A percentile compares a stretch with the other conserved stretches of the same genome.
These are phyloP conservation scores for Antechinus flavipes DNA, from an alignment of 2,113 vertebrate genomes.

Conservation along the genomic window DNA sequence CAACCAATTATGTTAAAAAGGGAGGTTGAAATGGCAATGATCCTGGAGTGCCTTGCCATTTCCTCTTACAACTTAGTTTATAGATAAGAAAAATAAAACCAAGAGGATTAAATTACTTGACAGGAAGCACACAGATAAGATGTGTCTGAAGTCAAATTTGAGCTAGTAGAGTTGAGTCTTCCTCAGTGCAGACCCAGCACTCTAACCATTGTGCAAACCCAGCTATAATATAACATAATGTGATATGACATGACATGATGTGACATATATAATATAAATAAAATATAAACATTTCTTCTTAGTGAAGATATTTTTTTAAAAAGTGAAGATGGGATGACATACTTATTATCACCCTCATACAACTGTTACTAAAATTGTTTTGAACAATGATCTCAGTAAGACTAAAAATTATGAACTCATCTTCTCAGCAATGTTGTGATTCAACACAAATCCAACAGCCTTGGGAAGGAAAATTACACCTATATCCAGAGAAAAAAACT, in stretches of 20 bases:
- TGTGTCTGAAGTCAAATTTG: background rate
- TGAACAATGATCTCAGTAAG: background rate
- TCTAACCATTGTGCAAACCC: background rate
- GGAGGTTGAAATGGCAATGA: background rate
- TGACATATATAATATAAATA: too few relatives aligned
- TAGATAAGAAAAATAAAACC: background rate
- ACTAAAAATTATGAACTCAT: too few relatives aligned
- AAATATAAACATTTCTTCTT: background rate
- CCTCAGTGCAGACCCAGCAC: background rate
- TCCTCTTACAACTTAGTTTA: background rate
- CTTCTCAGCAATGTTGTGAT: background rate
- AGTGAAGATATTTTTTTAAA: background rate
- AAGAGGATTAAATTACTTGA: background rate
- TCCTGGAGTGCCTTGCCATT: background rate
- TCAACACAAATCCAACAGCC: too few relatives aligned
- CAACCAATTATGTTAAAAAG: background rate
- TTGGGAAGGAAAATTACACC: too few relatives aligned
- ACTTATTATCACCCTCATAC: background rate
- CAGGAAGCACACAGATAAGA: background rate
- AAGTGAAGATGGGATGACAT: background rate
- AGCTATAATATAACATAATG: background rate
- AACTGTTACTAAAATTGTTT: background rate
- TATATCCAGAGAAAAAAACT: too few relatives aligned
- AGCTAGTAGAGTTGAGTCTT: background rate
- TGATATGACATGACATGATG: background rate